phyloP scores from a whole-genome alignment of 2,797 vertebrate species.

The Sebastolobus alascanus region DNA sequence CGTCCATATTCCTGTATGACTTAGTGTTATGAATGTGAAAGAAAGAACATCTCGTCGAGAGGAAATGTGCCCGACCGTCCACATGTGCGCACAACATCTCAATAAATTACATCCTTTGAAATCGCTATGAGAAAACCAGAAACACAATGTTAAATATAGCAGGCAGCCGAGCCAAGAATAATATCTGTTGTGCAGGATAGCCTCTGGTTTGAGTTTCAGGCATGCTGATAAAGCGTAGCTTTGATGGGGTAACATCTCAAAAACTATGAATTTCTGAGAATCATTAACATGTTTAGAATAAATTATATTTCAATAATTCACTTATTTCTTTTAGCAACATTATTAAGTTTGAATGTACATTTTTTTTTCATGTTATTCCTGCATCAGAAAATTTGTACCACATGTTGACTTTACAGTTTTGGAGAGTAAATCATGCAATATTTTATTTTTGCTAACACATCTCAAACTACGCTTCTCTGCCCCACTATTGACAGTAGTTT shows the following conservation, averaged over 20 bases:
- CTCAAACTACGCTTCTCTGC: background rate
- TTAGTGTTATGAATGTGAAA: conserved; percentile 31
- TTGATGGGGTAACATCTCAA: conserved; percentile 6
- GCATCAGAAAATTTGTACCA: background rate
- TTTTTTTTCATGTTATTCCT: background rate
- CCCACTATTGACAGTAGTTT: background rate
- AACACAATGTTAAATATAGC: conserved; percentile 57
- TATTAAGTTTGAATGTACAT: background rate
- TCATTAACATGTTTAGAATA: background rate
- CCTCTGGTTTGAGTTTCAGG: conserved; percentile 18
- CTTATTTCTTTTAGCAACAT: background rate
- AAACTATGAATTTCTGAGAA: background rate
- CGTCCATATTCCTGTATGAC: conserved; percentile 15
- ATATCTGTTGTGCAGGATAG: conserved; percentile 44
- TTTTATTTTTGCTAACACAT: background rate
- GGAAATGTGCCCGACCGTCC: conserved; percentile 36
- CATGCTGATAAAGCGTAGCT: conserved; percentile 10
- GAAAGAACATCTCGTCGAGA: conserved; percentile 36
- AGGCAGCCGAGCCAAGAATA: conserved; percentile 40
- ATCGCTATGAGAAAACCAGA: conserved; percentile 55
- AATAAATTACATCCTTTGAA: conserved; percentile 63
- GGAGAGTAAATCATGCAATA: background rate
- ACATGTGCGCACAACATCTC: conserved; percentile 50
- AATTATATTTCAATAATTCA: conserved; percentile 5
- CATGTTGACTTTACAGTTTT: background rate